Conservation (phyloP, 2,888 invertebrate species). For the Clitarchus hookeri region DNA sequence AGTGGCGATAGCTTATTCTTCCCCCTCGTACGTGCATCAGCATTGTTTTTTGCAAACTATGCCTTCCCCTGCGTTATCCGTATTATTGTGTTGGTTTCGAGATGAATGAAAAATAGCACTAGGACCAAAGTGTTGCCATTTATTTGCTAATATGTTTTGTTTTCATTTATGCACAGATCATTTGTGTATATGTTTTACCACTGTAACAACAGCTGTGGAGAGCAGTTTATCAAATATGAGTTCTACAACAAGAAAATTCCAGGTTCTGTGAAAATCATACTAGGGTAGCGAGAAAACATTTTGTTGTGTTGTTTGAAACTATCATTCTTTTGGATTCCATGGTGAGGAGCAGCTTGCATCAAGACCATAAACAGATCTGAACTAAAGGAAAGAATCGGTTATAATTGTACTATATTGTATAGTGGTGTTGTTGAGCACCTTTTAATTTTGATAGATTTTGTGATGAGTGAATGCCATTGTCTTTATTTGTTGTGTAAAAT, state of each 20-base stretch:
- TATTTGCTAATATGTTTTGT: neutral
- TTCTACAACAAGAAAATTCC: neutral
- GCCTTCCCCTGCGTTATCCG: slow-evolving; percentile 1
- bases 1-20: neutral
- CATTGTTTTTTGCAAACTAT: slow-evolving; percentile 7
- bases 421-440: neutral
- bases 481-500: neutral
- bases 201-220: neutral
- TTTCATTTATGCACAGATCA: neutral
- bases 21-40: neutral
- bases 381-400: neutral
- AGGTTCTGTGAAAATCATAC: neutral
- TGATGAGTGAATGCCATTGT: neutral
- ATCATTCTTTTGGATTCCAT: neutral
- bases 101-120: neutral
- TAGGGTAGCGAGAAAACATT: neutral
- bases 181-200: neutral
- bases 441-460: slow-evolving; percentile 1
- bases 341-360: neutral
- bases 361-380: neutral
- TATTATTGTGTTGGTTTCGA: neutral
- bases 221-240: neutral
- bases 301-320: neutral
- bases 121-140: slow-evolving; percentile 4
- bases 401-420: neutral